phyloP scores from a whole-genome alignment of 2,888 invertebrate genomes.

The Drosophila antonietae region DNA sequence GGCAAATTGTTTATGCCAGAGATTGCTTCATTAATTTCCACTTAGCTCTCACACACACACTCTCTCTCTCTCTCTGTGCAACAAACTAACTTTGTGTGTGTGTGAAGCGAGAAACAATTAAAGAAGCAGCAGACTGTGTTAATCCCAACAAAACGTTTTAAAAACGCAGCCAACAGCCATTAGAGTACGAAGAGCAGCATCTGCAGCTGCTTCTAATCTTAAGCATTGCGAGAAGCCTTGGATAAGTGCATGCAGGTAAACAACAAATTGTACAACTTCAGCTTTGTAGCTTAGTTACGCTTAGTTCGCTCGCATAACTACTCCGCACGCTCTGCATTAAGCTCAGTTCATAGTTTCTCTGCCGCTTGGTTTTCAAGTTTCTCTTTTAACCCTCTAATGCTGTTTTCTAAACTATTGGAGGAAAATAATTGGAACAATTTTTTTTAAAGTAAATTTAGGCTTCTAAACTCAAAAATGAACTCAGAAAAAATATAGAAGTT shows the following conservation, averaged over 20 bases:
- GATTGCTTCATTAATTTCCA: constrained; percentile 61
- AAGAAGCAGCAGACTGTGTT: constrained; percentile 15
- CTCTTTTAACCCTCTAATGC: too few relatives aligned
- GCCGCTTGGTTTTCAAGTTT: neutral
- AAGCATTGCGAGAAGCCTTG: neutral
- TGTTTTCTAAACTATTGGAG: too few relatives aligned
- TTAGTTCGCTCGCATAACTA: neutral
- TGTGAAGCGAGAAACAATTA: neutral
- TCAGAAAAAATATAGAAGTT: too few relatives aligned
- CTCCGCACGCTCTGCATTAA: neutral
- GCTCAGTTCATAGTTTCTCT: neutral
- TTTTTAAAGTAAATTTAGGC: too few relatives aligned
- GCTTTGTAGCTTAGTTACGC: neutral
- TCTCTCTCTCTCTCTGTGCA: neutral
- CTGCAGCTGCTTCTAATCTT: neutral
- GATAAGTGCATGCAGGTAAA: constrained; percentile 4
- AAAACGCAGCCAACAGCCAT: neutral
- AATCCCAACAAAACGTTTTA: constrained; percentile 1
- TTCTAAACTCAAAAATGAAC: too few relatives aligned
- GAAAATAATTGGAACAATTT: too few relatives aligned
- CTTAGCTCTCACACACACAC: constrained; percentile 15
- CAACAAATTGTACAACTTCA: neutral
- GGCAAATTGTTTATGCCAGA: constrained; percentile 55
- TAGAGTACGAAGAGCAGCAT: neutral
- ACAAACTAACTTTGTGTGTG: neutral